These are phyloP conservation scores for Dinomys branickii DNA, from an alignment of 2,113 vertebrate species.

Conservation along the genomic window DNA sequence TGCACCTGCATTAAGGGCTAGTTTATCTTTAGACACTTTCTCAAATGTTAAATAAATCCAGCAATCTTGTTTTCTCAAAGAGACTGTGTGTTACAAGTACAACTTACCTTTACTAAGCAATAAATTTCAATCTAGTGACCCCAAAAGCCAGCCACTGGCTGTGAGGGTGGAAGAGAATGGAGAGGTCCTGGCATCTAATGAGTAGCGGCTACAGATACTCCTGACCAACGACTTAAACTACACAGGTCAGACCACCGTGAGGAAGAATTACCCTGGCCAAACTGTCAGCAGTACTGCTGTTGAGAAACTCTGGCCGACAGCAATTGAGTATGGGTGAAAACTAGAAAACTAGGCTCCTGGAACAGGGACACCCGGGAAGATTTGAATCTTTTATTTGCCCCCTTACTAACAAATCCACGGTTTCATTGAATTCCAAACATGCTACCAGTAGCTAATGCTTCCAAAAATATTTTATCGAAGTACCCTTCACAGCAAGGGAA, in stretches of 20 bases:
- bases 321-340: background rate
- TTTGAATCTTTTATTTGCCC: background rate
- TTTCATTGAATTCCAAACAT: background rate
- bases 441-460: background rate
- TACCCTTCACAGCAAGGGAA: background rate
- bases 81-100: background rate
- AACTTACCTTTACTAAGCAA: background rate
- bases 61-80: background rate
- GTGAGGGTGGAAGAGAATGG: background rate
- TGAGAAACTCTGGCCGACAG: background rate
- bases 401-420: background rate
- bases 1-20: background rate
- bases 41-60: background rate
- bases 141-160: background rate
- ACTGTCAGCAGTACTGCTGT: background rate
- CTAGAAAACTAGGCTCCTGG: background rate
- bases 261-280: background rate
- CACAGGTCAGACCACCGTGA: background rate
- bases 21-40: background rate
- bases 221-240: no score
- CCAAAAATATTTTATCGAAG: background rate
- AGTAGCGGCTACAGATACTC: fast-evolving
- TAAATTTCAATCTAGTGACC: background rate
- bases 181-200: no score
- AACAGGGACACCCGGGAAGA: background rate